Base-by-base conservation (phyloP, 2,888 invertebrate species). In the Mactromeris polynyma region DNA sequence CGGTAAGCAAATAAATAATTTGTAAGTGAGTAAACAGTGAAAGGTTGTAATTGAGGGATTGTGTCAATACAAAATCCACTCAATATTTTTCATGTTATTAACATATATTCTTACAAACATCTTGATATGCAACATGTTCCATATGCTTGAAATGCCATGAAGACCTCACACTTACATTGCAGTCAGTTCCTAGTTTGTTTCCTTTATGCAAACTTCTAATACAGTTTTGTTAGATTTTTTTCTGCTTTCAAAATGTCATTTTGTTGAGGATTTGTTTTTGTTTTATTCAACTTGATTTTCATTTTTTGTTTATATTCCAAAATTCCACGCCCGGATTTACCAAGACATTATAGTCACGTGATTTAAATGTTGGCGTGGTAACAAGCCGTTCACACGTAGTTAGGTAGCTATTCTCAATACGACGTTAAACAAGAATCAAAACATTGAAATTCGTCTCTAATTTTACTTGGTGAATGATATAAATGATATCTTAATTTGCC, bases 1-100 rank as follows among this genome's bases (percentile, higher is more conserved):
- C 54, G 38, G 73, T 83, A 80, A 73, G 81, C 78, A 88, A 86
- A 90, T 88, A 90, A 90, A 90, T 87, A 87, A 83, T 51, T 80
- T 85, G 83, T 85, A 85, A 87, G 85, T 64, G 83, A 54, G 26
- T 64, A 83, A 86, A 83, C 86, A 85, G 2, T 54, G 31, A 77
- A 77, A 81, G 73, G 36, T 85, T 88, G 88, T 88, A 88, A 88
- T 85, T 81, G 81, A 58, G 21, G 77, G 82, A 36, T 78, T 86
- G 77, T 69, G 82, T 82, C 80, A 86, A 86, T 86, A 86, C 26
- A 36, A 51, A 31, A 69, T 83, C 83, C 58, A 40, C 83, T 64
- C 58, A 69, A 73, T 54, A 26, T 73, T 69, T 58, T 38, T 33
- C 83, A 42, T 58, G 83, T 69, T 83, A 83, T 73, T 73, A 83